Percentiles rank a stretch among this genome's conserved stretches.
phyloP scores from a whole-genome alignment of 2,113 vertebrate species.

The Chaetorhynchus papuensis region DNA sequence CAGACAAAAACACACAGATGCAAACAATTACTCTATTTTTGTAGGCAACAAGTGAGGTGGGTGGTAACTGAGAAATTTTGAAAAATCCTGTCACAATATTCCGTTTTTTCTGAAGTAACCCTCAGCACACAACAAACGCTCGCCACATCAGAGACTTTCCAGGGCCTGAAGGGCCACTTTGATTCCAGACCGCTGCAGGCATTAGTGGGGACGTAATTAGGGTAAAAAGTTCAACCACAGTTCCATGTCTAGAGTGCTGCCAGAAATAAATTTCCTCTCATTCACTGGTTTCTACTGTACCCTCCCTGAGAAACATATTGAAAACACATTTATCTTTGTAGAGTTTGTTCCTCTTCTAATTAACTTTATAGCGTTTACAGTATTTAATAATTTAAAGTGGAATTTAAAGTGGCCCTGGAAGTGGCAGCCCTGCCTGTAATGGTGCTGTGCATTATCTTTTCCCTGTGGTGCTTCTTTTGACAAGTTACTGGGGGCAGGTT shows the following conservation, averaged over 20 bases:
- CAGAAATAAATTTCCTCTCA: slow-evolving; percentile 87
- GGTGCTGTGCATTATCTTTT: slow-evolving; percentile 44
- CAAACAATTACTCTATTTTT: slow-evolving; percentile 90
- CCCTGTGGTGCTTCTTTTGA: slow-evolving; percentile 30
- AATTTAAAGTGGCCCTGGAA: slow-evolving; percentile 59
- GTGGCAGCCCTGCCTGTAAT: slow-evolving; percentile 31
- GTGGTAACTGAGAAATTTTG: slow-evolving; percentile 83
- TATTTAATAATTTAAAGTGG: slow-evolving; percentile 74
- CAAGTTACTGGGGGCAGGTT: slow-evolving; percentile 31
- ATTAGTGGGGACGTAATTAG: slow-evolving; percentile 94
- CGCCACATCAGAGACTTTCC: slow-evolving; percentile 90
- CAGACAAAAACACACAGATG: slow-evolving; percentile 80
- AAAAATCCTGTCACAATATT: slow-evolving; percentile 81
- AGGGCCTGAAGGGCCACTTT: slow-evolving; percentile 85
- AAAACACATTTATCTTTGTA: slow-evolving; percentile 82
- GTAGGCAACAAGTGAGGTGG: slow-evolving; percentile 87
- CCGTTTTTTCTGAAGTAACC: slow-evolving; percentile 71
- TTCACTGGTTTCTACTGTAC: slow-evolving; percentile 78
- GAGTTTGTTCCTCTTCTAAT: slow-evolving; percentile 78
- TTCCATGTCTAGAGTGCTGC: slow-evolving; percentile 80
- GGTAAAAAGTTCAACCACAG: slow-evolving; percentile 97
- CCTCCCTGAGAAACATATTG: slow-evolving; percentile 79
- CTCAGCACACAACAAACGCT: slow-evolving; percentile 87
- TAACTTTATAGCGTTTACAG: slow-evolving; percentile 77
- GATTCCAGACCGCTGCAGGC: slow-evolving; percentile 90